Percentiles rank a stretch among this genome's conserved stretches.
Evolutionary conservation across 2,888 invertebrate species (phyloP).

Genomic region (Lutraria lutraria): DNA sequence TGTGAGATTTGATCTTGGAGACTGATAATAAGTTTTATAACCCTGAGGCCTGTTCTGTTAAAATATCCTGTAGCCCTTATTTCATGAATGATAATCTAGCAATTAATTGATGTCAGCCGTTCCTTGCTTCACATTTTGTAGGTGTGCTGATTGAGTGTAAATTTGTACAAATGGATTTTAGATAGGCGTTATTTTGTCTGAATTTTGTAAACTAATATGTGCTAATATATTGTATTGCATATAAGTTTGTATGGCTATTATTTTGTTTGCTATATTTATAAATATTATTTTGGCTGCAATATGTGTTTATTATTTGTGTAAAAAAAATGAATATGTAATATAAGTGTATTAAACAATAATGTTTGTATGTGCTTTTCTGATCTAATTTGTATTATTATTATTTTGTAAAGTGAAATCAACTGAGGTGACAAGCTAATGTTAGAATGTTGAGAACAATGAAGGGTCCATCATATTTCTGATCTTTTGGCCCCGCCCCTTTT

Average conservation of each 20-base stretch:
- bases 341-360: not conserved
- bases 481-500: not conserved
- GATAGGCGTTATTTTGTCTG: too few species aligned
- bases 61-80: too few species aligned
- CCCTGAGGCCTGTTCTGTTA: too few species aligned
- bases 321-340: not conserved
- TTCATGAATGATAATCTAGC: too few species aligned
- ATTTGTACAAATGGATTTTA: too few species aligned
- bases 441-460: not conserved
- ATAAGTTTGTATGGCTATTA: slow-evolving; percentile 12
- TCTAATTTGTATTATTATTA: not conserved
- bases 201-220: not conserved
- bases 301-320: slow-evolving; percentile 1
- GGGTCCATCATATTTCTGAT: not conserved
- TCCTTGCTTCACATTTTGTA: too few species aligned
- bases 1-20: too few species aligned
- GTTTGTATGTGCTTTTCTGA: not conserved
- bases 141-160: too few species aligned
- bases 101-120: too few species aligned
- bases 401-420: not conserved
- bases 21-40: too few species aligned
- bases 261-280: slow-evolving; percentile 18
- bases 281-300: slow-evolving; percentile 7
- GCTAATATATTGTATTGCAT: slow-evolving; percentile 1
- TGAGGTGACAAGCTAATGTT: not conserved